Base-by-base conservation (phyloP, 2,797 vertebrate genomes). In the Manis javanica region DNA sequence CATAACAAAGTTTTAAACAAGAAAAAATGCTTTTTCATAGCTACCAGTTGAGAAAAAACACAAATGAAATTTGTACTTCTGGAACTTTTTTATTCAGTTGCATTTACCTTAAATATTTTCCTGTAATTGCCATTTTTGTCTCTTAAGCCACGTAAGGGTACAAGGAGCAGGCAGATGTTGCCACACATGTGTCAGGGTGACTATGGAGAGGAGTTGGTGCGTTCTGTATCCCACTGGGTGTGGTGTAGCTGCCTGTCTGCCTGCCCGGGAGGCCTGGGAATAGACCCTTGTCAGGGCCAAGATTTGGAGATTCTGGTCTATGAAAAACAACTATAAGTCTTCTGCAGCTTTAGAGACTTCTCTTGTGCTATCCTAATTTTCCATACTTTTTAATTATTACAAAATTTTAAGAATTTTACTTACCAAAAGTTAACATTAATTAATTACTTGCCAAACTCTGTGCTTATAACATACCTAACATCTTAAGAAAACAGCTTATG, bases 201-300 rank as follows among this genome's bases (percentile, higher is more conserved):
- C 37, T 3, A 9, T 21, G 68, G n/a, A 16, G 12, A 4, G 4
- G 61, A 37, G 16, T 4, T 5, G 1, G 2, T 15, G 24, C 21
- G 1, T 24, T 31, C 4, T 2, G 0, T 19, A 37, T 0, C 12
- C 46, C 46, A 4, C 11, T 16, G 9, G 5, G 0, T 4, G 7
- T 72, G 72, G 1, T 10, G 34, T 2, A 15, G 26, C 31, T 51
- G 4, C 39, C 72, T 26, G n/a, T 3, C 26, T 26, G 1, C n/a
- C 4, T 19, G 0, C 39, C 61, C n/a, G 37, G 88, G 15, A 9
- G 23, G 77, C n/a, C 3, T 29, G 26, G 37, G 31, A 11, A 5
- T 13, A 1, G 31, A 12, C 12, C 13, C 0, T 24, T 24, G 31
- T 3, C 69, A 6, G 5, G 49, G 21, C 75, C 16, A 9, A 18